Evolutionary conservation across 2,113 vertebrate genomes (phyloP).

Genomic region (Ginglymostoma cirratum): DNA sequence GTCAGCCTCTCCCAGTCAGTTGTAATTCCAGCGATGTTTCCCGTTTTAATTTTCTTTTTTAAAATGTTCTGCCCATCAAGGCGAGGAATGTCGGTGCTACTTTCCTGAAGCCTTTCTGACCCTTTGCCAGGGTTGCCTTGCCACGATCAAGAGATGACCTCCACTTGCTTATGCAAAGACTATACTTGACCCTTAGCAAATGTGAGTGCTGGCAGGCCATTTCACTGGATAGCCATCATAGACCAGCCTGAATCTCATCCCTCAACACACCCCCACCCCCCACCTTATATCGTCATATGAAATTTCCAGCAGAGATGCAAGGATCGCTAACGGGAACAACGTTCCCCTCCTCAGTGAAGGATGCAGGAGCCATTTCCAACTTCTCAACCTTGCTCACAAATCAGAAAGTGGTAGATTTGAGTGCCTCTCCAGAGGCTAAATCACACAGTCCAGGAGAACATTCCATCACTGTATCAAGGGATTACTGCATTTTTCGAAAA

Average conservation of each 20-base stretch:
- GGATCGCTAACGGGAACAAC: not conserved
- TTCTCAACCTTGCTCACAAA: not conserved
- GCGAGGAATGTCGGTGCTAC: not conserved
- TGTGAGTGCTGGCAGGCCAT: not conserved
- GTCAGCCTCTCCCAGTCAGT: slow-evolving; percentile 11
- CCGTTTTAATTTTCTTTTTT: slow-evolving; percentile 1
- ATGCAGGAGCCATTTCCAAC: not conserved
- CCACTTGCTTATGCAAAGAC: not conserved
- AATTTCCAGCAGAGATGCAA: not conserved
- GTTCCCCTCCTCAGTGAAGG: not conserved
- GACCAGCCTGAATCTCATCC: not conserved
- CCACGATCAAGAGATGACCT: not conserved
- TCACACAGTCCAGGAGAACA: too few relatives aligned
- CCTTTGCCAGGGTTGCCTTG: not conserved
- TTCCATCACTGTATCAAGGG: not conserved
- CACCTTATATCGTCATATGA: not conserved
- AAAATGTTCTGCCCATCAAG: not conserved
- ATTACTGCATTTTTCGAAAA: not conserved
- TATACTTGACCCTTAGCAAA: not conserved
- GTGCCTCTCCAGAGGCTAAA: too few relatives aligned
- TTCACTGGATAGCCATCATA: not conserved
- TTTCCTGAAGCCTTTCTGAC: not conserved
- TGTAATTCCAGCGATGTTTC: slow-evolving; percentile 30
- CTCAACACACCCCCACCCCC: too few relatives aligned
- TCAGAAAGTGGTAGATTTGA: not conserved